These are phyloP conservation scores for Eledone cirrhosa DNA, from an alignment of 2,888 invertebrate genomes.

Conservation along the genomic window DNA sequence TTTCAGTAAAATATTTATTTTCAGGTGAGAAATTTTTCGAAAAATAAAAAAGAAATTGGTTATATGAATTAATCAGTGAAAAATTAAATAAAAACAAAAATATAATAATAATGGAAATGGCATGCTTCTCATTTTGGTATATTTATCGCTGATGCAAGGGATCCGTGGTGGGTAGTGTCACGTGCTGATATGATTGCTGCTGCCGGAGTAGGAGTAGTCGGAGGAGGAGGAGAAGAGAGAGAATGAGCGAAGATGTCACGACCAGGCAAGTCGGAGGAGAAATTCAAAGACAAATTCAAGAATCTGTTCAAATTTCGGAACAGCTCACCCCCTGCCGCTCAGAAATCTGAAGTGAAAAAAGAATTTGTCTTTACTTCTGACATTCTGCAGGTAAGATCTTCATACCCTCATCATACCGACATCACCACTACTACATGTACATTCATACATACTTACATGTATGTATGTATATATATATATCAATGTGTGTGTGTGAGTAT, in stretches of 20 bases:
- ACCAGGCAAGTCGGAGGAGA: constrained; percentile 27
- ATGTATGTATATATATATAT: too few relatives aligned
- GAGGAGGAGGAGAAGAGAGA: constrained; percentile 14
- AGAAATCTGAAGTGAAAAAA: constrained; percentile 65
- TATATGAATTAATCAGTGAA: too few relatives aligned
- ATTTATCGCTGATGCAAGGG: constrained; percentile 15
- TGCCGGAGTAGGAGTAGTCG: constrained; percentile 10
- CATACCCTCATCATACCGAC: neutral
- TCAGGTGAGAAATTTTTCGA: too few relatives aligned
- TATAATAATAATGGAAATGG: too few relatives aligned
- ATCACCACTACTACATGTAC: too few relatives aligned
- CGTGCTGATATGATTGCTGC: constrained; percentile 26
- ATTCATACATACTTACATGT: too few relatives aligned
- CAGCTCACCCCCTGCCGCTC: constrained; percentile 36
- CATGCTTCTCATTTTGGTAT: neutral
- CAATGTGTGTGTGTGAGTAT: too few relatives aligned
- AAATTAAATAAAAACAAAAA: too few relatives aligned
- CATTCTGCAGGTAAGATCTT: constrained; percentile 71
- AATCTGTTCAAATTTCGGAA: constrained; percentile 47
- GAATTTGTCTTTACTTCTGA: constrained; percentile 81
- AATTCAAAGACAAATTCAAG: constrained; percentile 37
- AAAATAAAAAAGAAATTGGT: too few relatives aligned
- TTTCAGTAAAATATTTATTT: too few relatives aligned
- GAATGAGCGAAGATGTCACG: constrained; percentile 24
- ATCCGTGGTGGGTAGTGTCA: constrained; percentile 14